These are phyloP conservation scores for Aporophyla nigra DNA, from an alignment of 2,888 invertebrate genomes.

Conservation along the genomic window DNA sequence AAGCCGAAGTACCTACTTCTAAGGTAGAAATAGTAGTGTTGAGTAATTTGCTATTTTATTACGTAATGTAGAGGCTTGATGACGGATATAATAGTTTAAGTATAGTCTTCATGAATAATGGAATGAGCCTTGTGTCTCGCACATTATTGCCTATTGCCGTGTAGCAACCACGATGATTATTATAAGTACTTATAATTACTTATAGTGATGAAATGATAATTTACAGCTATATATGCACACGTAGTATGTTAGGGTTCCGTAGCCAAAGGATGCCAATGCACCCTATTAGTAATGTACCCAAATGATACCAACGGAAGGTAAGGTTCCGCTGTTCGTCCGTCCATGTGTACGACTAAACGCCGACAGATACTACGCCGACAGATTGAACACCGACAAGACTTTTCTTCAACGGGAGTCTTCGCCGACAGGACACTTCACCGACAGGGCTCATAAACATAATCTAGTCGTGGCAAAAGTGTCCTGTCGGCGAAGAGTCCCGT, in stretches of 20 bases:
- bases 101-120: constrained; percentile 37
- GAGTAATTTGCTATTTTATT: constrained; percentile 21
- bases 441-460: too few species aligned
- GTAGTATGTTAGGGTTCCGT: background rate
- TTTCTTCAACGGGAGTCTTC: too few species aligned
- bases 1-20: background rate
- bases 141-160: background rate
- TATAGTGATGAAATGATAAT: background rate
- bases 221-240: background rate
- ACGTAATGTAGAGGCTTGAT: constrained; percentile 28
- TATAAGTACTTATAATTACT: too few species aligned
- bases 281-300: background rate
- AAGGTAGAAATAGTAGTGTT: background rate
- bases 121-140: constrained; percentile 1
- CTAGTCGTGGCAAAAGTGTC: too few species aligned
- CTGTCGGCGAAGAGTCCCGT: too few species aligned
- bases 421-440: too few species aligned
- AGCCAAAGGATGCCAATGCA: background rate
- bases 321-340: too few species aligned
- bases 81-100: constrained; percentile 29
- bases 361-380: too few species aligned
- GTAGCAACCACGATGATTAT: constrained; percentile 4
- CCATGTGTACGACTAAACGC: too few species aligned
- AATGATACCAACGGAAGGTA: too few species aligned
- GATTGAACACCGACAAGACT: too few species aligned